Evolutionary conservation across 1,140 invertebrate species (phyloP), one percentile per base, ranked within the genome.

Genomic region (Magallana gigas): DNA sequence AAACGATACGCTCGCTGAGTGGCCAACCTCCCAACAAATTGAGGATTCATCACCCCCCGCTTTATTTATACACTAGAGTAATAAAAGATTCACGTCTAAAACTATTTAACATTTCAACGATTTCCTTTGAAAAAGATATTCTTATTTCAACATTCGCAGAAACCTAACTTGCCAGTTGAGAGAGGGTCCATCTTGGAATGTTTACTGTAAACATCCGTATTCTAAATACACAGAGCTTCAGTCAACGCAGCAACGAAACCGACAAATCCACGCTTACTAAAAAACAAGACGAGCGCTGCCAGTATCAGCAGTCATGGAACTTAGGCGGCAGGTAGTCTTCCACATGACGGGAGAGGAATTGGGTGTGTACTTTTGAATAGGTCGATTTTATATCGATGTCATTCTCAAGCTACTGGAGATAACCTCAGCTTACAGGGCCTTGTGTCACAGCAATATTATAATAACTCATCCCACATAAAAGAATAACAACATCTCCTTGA

Each of bases 201-300:
- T 76, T 76, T 76, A 29, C 23, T 76, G 14, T 76, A 76, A 76
- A 76, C 68, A 76, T 76, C 68, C 68, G 68, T 29, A 36, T 29
- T 29, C 23, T 36, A 76, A 23, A 23, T 29, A 76, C 68, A 29
- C 68, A 29, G 11, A 76, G 18, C 36, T 8, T 76, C 68, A 76
- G 68, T 29, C 68, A 76, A 8, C 14, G 60, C 60, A 12, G 60
- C n/a, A 4, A 62, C 14, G n/a, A n/a, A 62, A 16, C 12, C 60
- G 11, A 12, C 60, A 16, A 0, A 62, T 4, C 5, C 36, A 48
- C 36, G 36, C 36, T 2, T 4, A 4, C 36, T 48, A 48, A 48
- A 48, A 48, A 4, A 4, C 36, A 48, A 48, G 36, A 48, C 36
- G 36, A 48, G 36, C 5, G 36, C 3, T 48, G 36, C 36, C 36